phyloP scores from a whole-genome alignment of 2,797 vertebrate genomes.

The Neostethus bicornis region DNA sequence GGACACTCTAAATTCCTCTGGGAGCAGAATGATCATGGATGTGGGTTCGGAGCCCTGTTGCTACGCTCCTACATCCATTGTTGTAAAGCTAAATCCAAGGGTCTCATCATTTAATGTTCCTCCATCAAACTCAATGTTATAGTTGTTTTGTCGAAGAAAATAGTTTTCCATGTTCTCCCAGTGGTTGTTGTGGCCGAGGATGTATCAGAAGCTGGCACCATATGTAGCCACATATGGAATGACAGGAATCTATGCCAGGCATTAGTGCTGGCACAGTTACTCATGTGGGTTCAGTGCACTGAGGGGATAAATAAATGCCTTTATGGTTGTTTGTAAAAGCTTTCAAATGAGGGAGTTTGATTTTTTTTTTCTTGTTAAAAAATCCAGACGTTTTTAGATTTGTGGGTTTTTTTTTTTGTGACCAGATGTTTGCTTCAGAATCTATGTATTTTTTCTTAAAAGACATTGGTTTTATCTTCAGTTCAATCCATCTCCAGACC shows the following conservation, averaged over 20 bases:
- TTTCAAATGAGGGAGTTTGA: background rate
- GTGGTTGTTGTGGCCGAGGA: conserved; percentile 14
- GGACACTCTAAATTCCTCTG: conserved; percentile 68
- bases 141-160: background rate
- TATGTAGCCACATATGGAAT: conserved; percentile 27
- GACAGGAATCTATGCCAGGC: conserved; percentile 26
- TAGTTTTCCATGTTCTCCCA: background rate
- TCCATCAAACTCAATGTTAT: background rate
- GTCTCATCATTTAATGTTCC: conserved; percentile 7
- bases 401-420: conserved; percentile 2
- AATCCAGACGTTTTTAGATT: no score
- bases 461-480: conserved; percentile 30
- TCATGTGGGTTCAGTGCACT: background rate
- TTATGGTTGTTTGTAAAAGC: background rate
- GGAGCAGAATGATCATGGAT: conserved; percentile 65
- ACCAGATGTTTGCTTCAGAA: conserved; percentile 14
- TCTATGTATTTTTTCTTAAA: conserved; percentile 20
- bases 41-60: conserved; percentile 52
- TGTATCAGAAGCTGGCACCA: conserved; percentile 20
- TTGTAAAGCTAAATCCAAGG: conserved; percentile 23
- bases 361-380: background rate
- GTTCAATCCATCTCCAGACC: conserved; percentile 38
- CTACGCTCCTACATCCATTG: conserved; percentile 47
- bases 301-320: background rate
- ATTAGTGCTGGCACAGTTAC: conserved; percentile 23